Evolutionary conservation across 2,797 vertebrate species (phyloP), one percentile per base, ranked within the genome.

Genomic region (Rallus crepitans): DNA sequence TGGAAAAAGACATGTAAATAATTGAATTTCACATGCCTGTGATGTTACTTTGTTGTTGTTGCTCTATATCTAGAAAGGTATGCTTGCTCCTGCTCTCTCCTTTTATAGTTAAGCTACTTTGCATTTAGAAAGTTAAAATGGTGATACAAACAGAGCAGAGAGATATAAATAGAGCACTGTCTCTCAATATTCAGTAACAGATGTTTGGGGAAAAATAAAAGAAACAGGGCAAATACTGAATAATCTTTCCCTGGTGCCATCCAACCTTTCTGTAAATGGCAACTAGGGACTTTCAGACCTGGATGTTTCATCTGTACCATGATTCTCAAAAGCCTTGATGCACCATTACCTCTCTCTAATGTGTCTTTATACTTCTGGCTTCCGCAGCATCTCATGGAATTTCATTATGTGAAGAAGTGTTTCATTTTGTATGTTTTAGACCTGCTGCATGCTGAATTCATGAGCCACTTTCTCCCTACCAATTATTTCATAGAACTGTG

Each of bases 131-230:
- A 83, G 42, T 53, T 81, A 42, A 92, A 95, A 65, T 45, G 8
- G 33, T 78, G 53, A 59, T 81, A 71, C 30, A 92, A 84, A 60
- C 33, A 89, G 60, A 91, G 39, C 39, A 77, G 61, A 83, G 37
- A 73, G 56, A n/a, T 90, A 84, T 33, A 94, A 93, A 68, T 59
- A 92, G 73, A 93, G 33, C 27, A 27, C 33, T 30, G 33, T 83
- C 39, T 94, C 52, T 79, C 56, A 80, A 55, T 81, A 94, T 71
- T 24, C 57, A n/a, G 52, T 86, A 88, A 82, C 48, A 89, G 89
- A 64, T 77, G 53, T 75, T 78, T 78, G 18, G 53, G 82, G 79
- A 61, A 91, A 92, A 95, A 61, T 11, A 90, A 78, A 85, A 86
- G 25, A 78, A 94, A 65, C 35, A 10, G 71, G 72, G 12, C 14